Evolutionary conservation across 2,888 invertebrate species (phyloP).

Genomic region (Caenorhabditis japonica): DNA sequence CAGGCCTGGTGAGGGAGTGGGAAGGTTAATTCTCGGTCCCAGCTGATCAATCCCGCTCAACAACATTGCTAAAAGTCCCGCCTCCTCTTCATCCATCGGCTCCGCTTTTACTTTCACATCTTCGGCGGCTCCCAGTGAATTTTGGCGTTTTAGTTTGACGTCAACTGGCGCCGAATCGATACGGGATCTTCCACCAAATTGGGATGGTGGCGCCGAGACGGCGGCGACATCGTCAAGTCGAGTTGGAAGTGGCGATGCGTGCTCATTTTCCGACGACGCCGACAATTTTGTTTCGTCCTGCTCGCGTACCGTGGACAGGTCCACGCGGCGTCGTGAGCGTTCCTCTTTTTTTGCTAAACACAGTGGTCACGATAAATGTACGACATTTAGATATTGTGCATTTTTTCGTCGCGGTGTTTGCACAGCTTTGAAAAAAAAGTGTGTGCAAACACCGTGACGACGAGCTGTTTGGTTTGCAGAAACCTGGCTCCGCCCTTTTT

Average conservation of each 20-base stretch:
- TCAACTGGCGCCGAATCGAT: conserved; percentile 28
- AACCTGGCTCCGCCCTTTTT: too few relatives aligned
- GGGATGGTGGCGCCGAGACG: conserved; percentile 15
- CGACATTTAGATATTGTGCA: too few relatives aligned
- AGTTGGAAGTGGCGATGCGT: conserved; percentile 1
- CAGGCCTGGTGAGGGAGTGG: conserved; percentile 33
- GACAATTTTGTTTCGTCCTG: conserved; percentile 35
- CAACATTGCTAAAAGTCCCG: conserved; percentile 38
- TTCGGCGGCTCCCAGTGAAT: conserved; percentile 26
- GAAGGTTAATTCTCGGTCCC: not conserved
- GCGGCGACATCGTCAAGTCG: not conserved
- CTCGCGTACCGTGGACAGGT: conserved; percentile 48
- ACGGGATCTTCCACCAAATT: conserved; percentile 31
- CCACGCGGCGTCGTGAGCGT: conserved; percentile 29
- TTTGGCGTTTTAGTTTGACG: conserved; percentile 34
- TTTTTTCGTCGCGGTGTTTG: too few relatives aligned
- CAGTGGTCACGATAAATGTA: too few relatives aligned
- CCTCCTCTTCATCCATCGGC: conserved; percentile 51
- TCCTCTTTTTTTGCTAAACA: conserved; percentile 46
- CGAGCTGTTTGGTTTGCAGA: too few relatives aligned
- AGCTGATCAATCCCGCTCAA: conserved; percentile 37
- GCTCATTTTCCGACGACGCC: conserved; percentile 29
- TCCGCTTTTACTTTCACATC: conserved; percentile 24
- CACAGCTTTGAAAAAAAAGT: too few relatives aligned
- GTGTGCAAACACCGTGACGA: conserved; percentile 20